Evolutionary conservation across 2,797 vertebrate species (phyloP).

Genomic region (Lagocephalus sceleratus): DNA sequence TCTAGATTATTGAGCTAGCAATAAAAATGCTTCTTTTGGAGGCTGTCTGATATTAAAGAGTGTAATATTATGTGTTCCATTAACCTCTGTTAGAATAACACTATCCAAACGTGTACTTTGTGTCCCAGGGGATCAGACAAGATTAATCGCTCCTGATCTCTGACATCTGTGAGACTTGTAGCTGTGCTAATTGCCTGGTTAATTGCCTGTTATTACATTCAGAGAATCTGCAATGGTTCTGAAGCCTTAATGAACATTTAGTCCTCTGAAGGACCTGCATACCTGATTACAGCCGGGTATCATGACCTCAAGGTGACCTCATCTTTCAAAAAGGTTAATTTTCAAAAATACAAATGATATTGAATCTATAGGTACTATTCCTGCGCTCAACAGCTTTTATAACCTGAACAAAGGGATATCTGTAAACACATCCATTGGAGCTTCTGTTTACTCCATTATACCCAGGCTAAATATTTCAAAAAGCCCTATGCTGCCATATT

Average conservation of each 20-base stretch:
- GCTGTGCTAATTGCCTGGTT: constrained; percentile 17
- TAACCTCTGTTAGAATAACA: constrained; percentile 10
- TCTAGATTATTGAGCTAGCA: too few relatives aligned
- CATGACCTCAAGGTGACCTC: too few relatives aligned
- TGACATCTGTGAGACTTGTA: background rate
- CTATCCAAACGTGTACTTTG: constrained; percentile 9
- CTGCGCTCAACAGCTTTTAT: too few relatives aligned
- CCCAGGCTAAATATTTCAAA: too few relatives aligned
- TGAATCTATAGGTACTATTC: too few relatives aligned
- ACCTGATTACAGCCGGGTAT: too few relatives aligned
- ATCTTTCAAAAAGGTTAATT: too few relatives aligned
- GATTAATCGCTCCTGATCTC: constrained; percentile 2
- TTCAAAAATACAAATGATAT: too few relatives aligned
- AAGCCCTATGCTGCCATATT: background rate
- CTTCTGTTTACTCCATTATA: too few relatives aligned
- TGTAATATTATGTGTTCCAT: background rate
- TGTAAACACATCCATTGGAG: too few relatives aligned
- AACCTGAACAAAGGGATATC: too few relatives aligned
- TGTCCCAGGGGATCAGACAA: constrained; percentile 12
- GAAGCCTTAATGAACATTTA: background rate
- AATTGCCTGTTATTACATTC: constrained; percentile 3
- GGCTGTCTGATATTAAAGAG: background rate
- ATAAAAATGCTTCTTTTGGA: background rate
- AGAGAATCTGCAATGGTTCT: background rate
- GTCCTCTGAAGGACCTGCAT: too few relatives aligned